Base-by-base conservation (phyloP, 1,140 invertebrate species). In the Cotesia chilonis region DNA sequence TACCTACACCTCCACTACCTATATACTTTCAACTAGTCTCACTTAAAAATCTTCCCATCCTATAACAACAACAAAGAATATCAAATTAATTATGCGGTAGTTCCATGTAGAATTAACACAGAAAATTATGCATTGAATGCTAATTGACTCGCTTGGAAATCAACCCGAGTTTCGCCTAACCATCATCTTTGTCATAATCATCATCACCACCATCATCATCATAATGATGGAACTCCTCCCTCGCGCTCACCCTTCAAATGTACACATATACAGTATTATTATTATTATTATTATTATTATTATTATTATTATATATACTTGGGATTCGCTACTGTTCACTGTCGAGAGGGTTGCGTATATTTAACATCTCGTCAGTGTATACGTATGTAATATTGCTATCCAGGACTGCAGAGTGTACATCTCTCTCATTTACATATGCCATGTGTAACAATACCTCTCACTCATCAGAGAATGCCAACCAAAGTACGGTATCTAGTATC, bases 121-220 rank as follows among this genome's bases (percentile, higher is more conserved):
- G 65, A 61, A 72, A 72, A 68, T 72, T 72, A 72, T 72, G 71
- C 55, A 72, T 72, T 72, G 71, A 72, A 72, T 72, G 71, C 57
- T 72, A 72, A 72, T 72, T 72, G 57, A 72, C 17, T 47, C 65
- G 71, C 71, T 55, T 72, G 71, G 71, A 65, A 72, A 72, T 72
- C 20, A 52, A 1, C 6, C 41, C 5, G 51, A 66, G 54, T 66
- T 66, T 59, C 70, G 37, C 57, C 57, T 47, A 47, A 47, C 41
- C 41, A 47, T 41, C 2, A 9, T 41, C 38, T 14, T 14, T 14
- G 4, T 35, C 61, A 36, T 37, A 36, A 37, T 36, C 69, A 9
- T 2, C 41, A 54, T n/a, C 60, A 64, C 12, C 60, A 37, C 10
- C 9, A 70, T 17, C 54, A 55, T 3, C 38, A 41, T 41, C 38